These are phyloP conservation scores for Petaurus breviceps DNA, from an alignment of 2,113 vertebrate genomes.

Conservation along the genomic window DNA sequence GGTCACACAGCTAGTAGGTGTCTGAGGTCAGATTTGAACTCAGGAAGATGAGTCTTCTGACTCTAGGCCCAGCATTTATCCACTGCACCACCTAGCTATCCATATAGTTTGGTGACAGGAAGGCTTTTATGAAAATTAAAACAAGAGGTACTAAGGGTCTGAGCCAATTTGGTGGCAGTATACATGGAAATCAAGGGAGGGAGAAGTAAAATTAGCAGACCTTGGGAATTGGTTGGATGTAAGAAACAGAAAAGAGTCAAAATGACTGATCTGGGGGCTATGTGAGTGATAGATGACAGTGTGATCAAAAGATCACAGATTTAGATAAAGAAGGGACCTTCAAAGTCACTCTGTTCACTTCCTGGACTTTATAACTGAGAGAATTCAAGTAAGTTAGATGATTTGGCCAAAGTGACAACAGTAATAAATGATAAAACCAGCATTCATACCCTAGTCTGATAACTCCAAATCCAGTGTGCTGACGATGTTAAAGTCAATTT, in stretches of 20 bases:
- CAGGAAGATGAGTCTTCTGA: not conserved
- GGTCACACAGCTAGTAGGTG: not conserved
- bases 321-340: not conserved
- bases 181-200: not conserved
- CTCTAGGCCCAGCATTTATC: not conserved
- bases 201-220: not conserved
- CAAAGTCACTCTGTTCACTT: not conserved
- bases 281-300: not conserved
- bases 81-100: not conserved
- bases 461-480: not conserved
- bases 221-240: not conserved
- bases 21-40: slow-evolving; percentile 29
- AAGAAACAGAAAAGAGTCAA: not conserved
- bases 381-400: not conserved
- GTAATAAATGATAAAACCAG: not conserved
- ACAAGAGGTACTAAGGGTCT: not conserved
- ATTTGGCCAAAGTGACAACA: not conserved
- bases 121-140: not conserved
- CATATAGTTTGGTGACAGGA: not conserved
- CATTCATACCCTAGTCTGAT: not conserved
- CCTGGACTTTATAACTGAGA: not conserved
- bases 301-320: not conserved
- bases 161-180: not conserved
- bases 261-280: not conserved
- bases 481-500: not conserved